Conservation (phyloP, 1,140 invertebrate genomes). For the Cyclargus thomasi region DNA sequence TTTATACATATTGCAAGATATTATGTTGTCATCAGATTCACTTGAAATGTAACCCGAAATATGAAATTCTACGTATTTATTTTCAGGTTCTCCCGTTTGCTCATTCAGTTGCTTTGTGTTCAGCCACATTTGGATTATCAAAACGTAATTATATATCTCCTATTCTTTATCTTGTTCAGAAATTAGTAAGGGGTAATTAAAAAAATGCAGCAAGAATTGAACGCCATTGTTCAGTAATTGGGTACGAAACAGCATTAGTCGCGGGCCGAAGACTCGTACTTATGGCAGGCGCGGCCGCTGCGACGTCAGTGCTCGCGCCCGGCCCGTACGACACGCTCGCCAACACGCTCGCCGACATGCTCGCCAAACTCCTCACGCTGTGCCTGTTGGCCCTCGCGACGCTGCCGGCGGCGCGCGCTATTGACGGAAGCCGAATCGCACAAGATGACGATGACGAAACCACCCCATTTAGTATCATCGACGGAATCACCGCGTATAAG, state of each 20-base stretch:
- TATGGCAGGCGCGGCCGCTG: neutral
- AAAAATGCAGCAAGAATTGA: neutral
- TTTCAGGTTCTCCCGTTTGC: no score
- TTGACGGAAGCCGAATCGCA: neutral
- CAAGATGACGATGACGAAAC: neutral
- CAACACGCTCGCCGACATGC: neutral
- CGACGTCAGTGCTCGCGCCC: neutral
- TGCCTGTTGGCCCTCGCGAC: neutral
- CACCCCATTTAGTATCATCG: no score
- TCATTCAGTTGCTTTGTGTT: neutral
- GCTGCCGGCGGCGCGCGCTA: neutral
- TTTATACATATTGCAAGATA: no score
- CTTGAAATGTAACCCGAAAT: no score
- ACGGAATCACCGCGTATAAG: neutral
- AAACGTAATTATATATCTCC: neutral
- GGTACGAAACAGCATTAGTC: neutral
- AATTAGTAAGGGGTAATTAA: neutral
- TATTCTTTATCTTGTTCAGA: neutral
- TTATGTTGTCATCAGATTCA: no score
- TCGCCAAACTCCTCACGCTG: neutral
- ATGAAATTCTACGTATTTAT: no score
- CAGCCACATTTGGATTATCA: neutral
- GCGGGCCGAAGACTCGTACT: neutral
- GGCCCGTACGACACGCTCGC: neutral
- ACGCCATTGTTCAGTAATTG: neutral